A percentile compares a stretch with the other conserved stretches of the same genome.
These are phyloP conservation scores for Paradisaea rubra DNA, from an alignment of 2,113 vertebrate species.

Conservation along the genomic window DNA sequence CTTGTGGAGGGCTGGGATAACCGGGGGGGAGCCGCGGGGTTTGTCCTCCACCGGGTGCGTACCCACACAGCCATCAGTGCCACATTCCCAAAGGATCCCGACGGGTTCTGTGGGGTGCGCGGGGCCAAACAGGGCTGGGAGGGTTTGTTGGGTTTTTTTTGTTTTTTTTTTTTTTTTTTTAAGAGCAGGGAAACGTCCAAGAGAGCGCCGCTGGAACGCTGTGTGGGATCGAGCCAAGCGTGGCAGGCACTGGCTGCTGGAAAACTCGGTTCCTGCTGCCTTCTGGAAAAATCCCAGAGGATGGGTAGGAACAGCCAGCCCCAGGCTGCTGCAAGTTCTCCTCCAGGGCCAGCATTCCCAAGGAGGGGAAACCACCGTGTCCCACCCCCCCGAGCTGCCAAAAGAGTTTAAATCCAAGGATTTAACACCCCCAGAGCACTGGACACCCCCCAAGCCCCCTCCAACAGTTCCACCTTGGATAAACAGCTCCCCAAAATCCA, in stretches of 20 bases:
- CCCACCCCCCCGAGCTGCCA: neutral
- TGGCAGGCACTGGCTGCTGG: neutral
- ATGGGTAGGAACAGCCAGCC: neutral
- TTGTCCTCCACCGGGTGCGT: rapidly evolving
- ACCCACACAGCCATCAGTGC: rapidly evolving
- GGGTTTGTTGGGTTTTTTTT: too few species aligned
- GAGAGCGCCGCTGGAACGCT: rapidly evolving
- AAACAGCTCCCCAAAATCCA: neutral
- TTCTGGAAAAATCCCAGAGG: neutral
- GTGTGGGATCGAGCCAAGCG: neutral
- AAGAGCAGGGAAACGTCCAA: rapidly evolving
- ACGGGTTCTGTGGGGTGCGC: rapidly evolving
- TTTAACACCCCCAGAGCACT: rapidly evolving
- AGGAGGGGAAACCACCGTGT: rapidly evolving
- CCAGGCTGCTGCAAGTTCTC: neutral
- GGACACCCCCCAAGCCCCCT: rapidly evolving
- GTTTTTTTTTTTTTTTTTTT: too few species aligned
- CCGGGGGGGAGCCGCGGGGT: neutral
- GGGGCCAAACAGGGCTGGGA: rapidly evolving
- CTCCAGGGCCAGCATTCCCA: neutral
- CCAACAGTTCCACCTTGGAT: rapidly evolving
- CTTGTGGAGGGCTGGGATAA: neutral
- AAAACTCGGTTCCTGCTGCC: neutral
- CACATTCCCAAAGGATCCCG: rapidly evolving
- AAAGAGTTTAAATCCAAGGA: neutral